Percentiles rank a stretch among this genome's conserved stretches.
These are phyloP conservation scores for Aleadryas rufinucha DNA, from an alignment of 2,113 vertebrate species.

Conservation along the genomic window DNA sequence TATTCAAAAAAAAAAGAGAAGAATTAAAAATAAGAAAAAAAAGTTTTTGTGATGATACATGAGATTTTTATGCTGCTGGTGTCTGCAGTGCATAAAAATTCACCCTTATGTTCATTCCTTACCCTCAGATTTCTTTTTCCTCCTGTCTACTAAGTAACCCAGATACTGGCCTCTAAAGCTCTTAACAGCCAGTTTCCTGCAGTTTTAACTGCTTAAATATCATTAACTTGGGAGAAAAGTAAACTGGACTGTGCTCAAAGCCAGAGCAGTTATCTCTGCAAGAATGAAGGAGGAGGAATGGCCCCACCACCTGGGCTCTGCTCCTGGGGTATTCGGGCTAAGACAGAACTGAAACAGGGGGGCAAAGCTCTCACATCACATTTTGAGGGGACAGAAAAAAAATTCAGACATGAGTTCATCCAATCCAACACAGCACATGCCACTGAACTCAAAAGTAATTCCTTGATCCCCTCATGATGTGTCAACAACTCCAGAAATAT, in stretches of 20 bases:
- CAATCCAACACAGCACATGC: not conserved
- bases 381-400: not conserved
- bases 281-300: not conserved
- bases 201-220: not conserved
- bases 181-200: not conserved
- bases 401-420: not conserved
- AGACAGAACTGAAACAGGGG: not conserved
- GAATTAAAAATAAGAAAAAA: not conserved
- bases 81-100: not conserved
- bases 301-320: rapidly evolving
- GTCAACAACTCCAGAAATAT: not conserved
- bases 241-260: not conserved
- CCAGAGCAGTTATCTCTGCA: not conserved
- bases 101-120: not conserved
- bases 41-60: not conserved
- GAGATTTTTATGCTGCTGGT: not conserved
- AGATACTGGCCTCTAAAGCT: not conserved
- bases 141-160: not conserved
- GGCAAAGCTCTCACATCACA: not conserved
- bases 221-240: not conserved
- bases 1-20: rapidly evolving
- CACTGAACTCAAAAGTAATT: not conserved
- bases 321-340: not conserved
- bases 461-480: not conserved
- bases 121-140: not conserved